Evolutionary conservation across 2,888 invertebrate genomes (phyloP), one percentile per base, ranked within the genome.

Genomic region (Helobdella robusta): DNA sequence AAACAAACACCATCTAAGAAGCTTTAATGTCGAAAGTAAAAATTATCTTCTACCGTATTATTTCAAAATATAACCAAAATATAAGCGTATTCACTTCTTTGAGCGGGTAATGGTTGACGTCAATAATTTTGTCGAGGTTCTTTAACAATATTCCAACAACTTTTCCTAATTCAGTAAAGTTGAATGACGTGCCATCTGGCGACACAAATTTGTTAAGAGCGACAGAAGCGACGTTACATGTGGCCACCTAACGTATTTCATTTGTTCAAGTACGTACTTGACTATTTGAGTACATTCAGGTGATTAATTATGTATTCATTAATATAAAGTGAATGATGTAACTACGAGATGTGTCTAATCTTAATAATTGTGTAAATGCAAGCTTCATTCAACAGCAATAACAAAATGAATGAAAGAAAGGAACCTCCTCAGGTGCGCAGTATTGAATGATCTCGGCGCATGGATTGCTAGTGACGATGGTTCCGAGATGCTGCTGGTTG

Each of bases 401-500:
- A n/a, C n/a, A n/a, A 15, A 8, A 18, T 28, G 11, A 30, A 32
- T 20, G 5, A 6, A 25, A 18, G 5, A 61, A 28, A 64, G 30
- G 30, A 59, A 84, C 86, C 84, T 97, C 95, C 80, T 93, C 91
- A 1, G 86, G 81, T 18, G 90, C 85, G 2, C 91, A 91, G 79
- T 93, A 98, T 78, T 98, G 89, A 0, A 98, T 86, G 72, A 98
- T 91, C 84, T 98, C 98, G 0, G 97, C 97, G 78, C 97, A 97
- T 44, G 98, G 83, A 79, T 97, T 98, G 74, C 93, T 92, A 79
- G 94, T 91, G 81, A 92, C 94, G 72, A 98, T 97, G 0, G 97
- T 97, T 18, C 98, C 98, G 66, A 98, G 82, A 81, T 98, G 95
- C 79, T 97, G 88, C 75, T 98, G 98, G 79, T 98, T 98, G 67